These are phyloP conservation scores for Drosophila albomicans DNA, from an alignment of 1,140 invertebrate species.

Conservation along the genomic window DNA sequence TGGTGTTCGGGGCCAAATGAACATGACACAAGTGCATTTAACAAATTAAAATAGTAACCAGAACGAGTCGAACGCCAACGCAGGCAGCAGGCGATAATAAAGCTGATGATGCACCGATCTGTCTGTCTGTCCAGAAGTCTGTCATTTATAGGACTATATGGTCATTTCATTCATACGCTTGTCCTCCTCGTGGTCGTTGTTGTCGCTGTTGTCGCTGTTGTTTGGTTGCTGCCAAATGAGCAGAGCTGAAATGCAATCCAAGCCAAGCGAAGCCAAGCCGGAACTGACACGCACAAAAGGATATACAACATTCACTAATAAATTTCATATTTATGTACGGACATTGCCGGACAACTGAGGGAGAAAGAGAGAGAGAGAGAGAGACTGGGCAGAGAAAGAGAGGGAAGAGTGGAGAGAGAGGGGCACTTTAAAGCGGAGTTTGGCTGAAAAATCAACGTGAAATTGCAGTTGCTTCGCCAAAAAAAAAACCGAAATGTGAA, in stretches of 20 bases:
- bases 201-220: conserved; percentile 46
- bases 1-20: conserved; percentile 43
- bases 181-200: neutral
- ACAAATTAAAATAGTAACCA: conserved; percentile 77
- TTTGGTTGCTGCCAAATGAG: conserved; percentile 42
- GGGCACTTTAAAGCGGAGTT: neutral
- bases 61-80: conserved; percentile 22
- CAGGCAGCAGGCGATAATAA: conserved; percentile 33
- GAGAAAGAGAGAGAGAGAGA: neutral
- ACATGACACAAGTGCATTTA: conserved; percentile 73
- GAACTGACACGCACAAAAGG: conserved; percentile 81
- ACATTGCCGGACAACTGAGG: conserved; percentile 38
- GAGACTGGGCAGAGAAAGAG: neutral
- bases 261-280: conserved; percentile 57
- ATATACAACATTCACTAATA: conserved; percentile 80
- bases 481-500: too few species aligned
- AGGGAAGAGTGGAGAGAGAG: neutral
- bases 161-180: too few species aligned
- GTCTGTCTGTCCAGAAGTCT: too few species aligned
- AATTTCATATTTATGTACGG: conserved; percentile 80
- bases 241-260: conserved; percentile 59
- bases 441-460: conserved; percentile 62
- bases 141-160: too few species aligned
- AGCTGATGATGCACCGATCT: conserved; percentile 40
- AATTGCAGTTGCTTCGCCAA: conserved; percentile 41